Percentiles rank a stretch among this genome's conserved stretches.
These are phyloP conservation scores for Tuberolachnus salignus DNA, from an alignment of 2,888 invertebrate genomes.

Conservation along the genomic window DNA sequence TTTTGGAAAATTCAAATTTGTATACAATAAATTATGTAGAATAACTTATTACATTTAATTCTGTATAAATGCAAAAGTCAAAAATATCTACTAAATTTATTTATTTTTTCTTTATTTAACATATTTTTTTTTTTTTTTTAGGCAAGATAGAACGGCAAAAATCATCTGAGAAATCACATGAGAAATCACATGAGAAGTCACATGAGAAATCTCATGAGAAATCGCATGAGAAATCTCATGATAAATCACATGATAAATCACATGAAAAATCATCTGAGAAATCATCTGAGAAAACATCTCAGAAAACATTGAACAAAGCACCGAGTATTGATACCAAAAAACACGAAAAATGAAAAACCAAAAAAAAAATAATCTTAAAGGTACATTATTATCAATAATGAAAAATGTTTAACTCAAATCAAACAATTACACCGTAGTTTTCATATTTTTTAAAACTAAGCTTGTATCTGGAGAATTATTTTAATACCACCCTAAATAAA, in stretches of 20 bases:
- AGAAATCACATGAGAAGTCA: not conserved
- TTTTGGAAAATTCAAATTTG: no score
- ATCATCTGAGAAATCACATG: constrained; percentile 22
- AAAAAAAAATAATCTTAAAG: not conserved
- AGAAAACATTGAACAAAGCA: constrained; percentile 35
- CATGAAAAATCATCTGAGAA: constrained; percentile 6
- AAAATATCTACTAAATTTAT: no score
- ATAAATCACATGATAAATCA: no score
- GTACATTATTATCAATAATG: constrained; percentile 11
- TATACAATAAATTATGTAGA: no score
- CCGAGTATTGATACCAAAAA: constrained; percentile 48
- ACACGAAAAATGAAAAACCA: constrained; percentile 40
- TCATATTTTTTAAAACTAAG: no score
- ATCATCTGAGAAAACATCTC: constrained; percentile 17
- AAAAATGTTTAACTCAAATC: no score
- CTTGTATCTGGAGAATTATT: no score
- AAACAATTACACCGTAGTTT: no score
- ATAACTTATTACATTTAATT: no score
- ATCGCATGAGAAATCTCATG: not conserved
- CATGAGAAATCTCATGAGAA: constrained; percentile 8
- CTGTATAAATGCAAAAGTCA: no score
- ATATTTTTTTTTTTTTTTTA: constrained; percentile 3
- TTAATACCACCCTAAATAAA: no score
- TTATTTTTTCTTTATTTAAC: no score
- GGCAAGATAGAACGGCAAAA: constrained; percentile 47